A percentile compares a stretch with the other conserved stretches of the same genome.
Evolutionary conservation across 1,140 invertebrate species (phyloP).

Genomic region (Battus philenor): DNA sequence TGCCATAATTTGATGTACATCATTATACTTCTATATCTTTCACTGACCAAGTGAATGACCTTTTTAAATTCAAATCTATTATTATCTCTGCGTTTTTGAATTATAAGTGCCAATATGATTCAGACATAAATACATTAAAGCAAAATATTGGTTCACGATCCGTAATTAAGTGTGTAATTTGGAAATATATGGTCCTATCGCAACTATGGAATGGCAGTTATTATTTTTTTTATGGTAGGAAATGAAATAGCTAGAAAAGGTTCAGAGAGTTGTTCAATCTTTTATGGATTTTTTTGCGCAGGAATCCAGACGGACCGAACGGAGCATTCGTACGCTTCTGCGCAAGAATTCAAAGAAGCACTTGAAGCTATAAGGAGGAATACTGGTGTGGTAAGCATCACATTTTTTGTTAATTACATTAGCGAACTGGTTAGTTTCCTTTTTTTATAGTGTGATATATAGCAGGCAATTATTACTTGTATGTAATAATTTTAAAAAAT

Average conservation of each 20-base stretch:
- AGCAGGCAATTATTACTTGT: too few relatives aligned
- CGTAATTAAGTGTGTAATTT: conserved; percentile 36
- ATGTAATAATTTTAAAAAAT: too few relatives aligned
- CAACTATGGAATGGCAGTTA: conserved; percentile 7
- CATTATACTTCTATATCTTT: conserved; percentile 2
- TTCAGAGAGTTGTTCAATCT: conserved; percentile 15
- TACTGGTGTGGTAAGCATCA: conserved; percentile 47
- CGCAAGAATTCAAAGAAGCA: conserved; percentile 63
- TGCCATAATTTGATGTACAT: neutral
- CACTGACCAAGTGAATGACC: conserved; percentile 24
- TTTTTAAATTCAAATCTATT: conserved; percentile 19
- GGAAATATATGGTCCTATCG: conserved; percentile 13
- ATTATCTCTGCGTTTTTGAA: conserved; percentile 21
- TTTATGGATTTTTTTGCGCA: conserved; percentile 31
- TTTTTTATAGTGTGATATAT: too few relatives aligned
- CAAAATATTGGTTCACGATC: conserved; percentile 40
- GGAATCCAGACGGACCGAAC: conserved; percentile 50
- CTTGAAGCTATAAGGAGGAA: conserved; percentile 56
- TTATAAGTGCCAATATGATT: conserved; percentile 14
- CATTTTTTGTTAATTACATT: too few relatives aligned
- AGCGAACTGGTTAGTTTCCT: too few relatives aligned
- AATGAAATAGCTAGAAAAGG: too few relatives aligned
- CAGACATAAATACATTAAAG: conserved; percentile 17
- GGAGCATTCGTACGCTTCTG: conserved; percentile 51
- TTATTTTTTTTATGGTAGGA: conserved; percentile 16